Conservation (phyloP, 1,140 invertebrate genomes). For the Octopus sinensis region DNA sequence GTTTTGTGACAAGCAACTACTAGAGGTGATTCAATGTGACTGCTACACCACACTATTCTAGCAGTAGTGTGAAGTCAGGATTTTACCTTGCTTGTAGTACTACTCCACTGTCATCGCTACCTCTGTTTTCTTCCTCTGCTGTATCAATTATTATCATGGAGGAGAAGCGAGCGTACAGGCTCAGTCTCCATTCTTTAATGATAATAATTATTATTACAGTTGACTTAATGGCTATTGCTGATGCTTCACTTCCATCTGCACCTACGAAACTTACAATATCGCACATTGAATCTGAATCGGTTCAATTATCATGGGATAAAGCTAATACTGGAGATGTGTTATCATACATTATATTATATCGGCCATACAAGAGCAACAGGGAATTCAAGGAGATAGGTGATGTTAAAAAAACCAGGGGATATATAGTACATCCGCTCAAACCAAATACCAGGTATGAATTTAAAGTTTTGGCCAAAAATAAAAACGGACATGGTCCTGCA, state of each 20-base stretch:
- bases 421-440: conserved; percentile 81
- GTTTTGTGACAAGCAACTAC: not conserved
- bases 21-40: not conserved
- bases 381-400: conserved; percentile 74
- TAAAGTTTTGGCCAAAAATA: conserved; percentile 90
- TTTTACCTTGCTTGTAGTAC: conserved; percentile 7
- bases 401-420: conserved; percentile 83
- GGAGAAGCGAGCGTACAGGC: not conserved
- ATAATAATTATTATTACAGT: too few species aligned
- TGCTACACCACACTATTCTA: conserved; percentile 1
- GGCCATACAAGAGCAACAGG: conserved; percentile 76
- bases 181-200: not conserved
- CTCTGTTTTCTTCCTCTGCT: not conserved
- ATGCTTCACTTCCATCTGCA: conserved; percentile 65
- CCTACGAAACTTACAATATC: conserved; percentile 83
- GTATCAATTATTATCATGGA: conserved; percentile 1
- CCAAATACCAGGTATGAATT: conserved; percentile 95
- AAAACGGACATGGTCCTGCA: conserved; percentile 82
- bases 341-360: conserved; percentile 94
- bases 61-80: not conserved
- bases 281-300: conserved; percentile 88
- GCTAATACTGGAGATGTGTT: conserved; percentile 74
- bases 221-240: not conserved
- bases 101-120: not conserved
- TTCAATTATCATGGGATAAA: conserved; percentile 87